Evolutionary conservation across 2,888 invertebrate genomes (phyloP), one percentile per base, ranked within the genome.

Genomic region (Emmelina monodactyla): DNA sequence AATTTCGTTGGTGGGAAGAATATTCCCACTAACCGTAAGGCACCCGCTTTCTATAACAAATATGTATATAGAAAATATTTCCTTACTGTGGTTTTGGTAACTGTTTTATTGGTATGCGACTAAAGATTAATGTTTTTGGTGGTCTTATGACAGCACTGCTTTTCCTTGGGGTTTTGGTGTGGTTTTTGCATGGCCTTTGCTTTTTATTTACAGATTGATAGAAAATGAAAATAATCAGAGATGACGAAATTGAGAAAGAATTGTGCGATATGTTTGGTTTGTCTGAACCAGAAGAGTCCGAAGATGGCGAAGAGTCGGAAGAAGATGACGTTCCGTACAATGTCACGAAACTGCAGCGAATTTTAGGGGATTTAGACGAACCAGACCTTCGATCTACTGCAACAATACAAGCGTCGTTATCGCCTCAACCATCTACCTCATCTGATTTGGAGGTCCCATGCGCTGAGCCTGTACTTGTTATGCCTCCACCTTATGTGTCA

Each of bases 261-360:
- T 28, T 28, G n/a, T 4, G 4, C 3, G 28, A 28, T 5, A 28
- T 28, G 7, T 28, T 28, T 11, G 28, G 11, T 11, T 11, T 28
- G 3, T 11, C 28, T 28, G 28, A 28, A 9, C 28, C 28, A 4
- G n/a, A 6, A 4, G 13, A 14, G 16, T 16, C 31, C 7, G 31
- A 16, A 3, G 31, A 31, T 16, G 16, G 16, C 13, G 7, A 12
- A 5, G 9, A 31, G 11, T 31, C 31, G 7, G 15, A 31, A 16
- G 31, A 31, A 16, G 16, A 31, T 5, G 31, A 31, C 14, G 11
- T 16, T n/a, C 16, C 5, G 11, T 31, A 31, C 31, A 37, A 32
- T 37, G n/a, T 34, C 31, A 31, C 31, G 34, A 31, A 31, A 31
- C 15, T 31, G 9, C 31, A 31, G 13, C 9, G 31, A 11, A 31